Base-by-base conservation (phyloP, 1,140 invertebrate genomes). In the Cardiocondyla obscurior region DNA sequence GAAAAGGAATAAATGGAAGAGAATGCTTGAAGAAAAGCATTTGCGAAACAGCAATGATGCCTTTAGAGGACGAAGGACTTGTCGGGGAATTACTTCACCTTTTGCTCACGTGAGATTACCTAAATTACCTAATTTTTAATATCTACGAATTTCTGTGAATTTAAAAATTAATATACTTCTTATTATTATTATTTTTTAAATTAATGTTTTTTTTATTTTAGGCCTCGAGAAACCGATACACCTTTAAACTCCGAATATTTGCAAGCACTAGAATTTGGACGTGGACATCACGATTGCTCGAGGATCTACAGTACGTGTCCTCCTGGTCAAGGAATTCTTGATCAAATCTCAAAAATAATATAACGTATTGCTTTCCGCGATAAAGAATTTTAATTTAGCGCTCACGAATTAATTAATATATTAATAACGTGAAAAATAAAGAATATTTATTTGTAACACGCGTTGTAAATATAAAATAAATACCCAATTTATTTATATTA, bases 1-100 rank as follows among this genome's bases (percentile, higher is more conserved):
- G 92, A 79, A 87, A 89, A 28, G 88, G 90, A 19, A 89, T 89
- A 25, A 81, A 90, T 72, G 94, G 94, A 16, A 90, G 69, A 46
- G 91, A 92, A 46, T 95, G 94, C 86, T 82, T 95, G 83, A 92
- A 93, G 84, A 93, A 92, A 85, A 92, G 91, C 76, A 94, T 95
- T 81, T 95, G 94, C 85, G 94, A 95, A 79, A 91, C 92, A 53
- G 94, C 94, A 6, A 90, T 89, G 60, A 84, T 90, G 67, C 89
- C 94, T 53, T 82, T 95, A 76, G 87, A 88, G 70, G 93, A 95
- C 79, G 92, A 94, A 60, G 94, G 94, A 67, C 90, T 95, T 44
- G 74, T 95, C 1, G 95, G 94, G 44, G 93, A 95, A 85, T 90
- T 95, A 70, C 82, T 95, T 49, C 93, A 95, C 83, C 91, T 94